These are phyloP conservation scores for Lasioglossum oenotherae DNA, from an alignment of 2,888 invertebrate species.

Conservation along the genomic window DNA sequence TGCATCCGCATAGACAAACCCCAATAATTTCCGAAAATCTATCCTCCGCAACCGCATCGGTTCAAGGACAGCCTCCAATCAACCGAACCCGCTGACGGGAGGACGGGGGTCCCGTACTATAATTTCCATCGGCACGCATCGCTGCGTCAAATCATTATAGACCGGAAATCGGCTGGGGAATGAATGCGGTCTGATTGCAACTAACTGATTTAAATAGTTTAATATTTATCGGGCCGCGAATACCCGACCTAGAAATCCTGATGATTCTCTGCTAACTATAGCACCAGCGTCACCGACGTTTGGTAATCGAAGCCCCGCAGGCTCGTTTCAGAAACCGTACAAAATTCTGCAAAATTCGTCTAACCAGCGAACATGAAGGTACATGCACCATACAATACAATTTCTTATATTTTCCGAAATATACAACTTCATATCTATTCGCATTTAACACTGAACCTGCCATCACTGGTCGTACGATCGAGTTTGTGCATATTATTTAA, in stretches of 20 bases:
- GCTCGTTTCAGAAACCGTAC: not conserved
- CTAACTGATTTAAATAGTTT: conserved; percentile 41
- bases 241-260: conserved; percentile 1
- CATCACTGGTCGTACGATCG: too few relatives aligned
- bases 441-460: not conserved
- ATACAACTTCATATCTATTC: too few relatives aligned
- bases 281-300: not conserved
- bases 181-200: conserved; percentile 26
- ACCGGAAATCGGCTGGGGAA: conserved; percentile 21
- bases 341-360: not conserved
- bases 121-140: conserved; percentile 10
- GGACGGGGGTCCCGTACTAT: not conserved
- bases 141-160: conserved; percentile 14
- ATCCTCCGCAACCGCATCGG: conserved; percentile 36
- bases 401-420: not conserved
- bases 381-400: not conserved
- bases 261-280: not conserved
- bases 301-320: not conserved
- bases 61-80: conserved; percentile 35
- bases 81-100: not conserved
- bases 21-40: conserved; percentile 69
- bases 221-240: conserved; percentile 38
- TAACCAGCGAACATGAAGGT: not conserved
- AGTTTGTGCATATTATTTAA: not conserved
- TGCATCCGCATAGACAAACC: conserved; percentile 61